phyloP scores from a whole-genome alignment of 2,113 vertebrate species.

The Pionites leucogaster region DNA sequence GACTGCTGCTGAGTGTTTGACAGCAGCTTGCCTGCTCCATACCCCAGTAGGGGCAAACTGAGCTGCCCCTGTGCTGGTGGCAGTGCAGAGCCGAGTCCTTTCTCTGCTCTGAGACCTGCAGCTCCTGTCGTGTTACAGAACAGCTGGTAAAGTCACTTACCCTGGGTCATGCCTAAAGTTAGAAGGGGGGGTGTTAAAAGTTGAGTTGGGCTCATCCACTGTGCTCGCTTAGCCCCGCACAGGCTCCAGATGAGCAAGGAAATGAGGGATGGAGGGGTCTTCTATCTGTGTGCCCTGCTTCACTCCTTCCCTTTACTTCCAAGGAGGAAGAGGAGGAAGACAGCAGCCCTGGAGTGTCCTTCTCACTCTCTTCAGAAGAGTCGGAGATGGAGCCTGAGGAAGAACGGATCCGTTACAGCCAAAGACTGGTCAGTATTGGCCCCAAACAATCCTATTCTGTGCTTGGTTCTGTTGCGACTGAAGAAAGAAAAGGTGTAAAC shows the following conservation, averaged over 20 bases:
- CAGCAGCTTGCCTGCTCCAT: not conserved
- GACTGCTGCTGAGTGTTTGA: accelerated
- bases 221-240: not conserved
- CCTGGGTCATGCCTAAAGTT: not conserved
- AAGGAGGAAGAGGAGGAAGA: slow-evolving; percentile 79
- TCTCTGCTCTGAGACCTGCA: not conserved
- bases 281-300: not conserved
- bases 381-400: slow-evolving; percentile 87
- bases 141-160: not conserved
- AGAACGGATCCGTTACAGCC: slow-evolving; percentile 90
- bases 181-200: not conserved
- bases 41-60: not conserved
- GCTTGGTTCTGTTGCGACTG: not conserved
- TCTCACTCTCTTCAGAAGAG: slow-evolving; percentile 75
- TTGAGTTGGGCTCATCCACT: not conserved
- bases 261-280: not conserved
- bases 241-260: not conserved
- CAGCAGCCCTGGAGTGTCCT: slow-evolving; percentile 77
- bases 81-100: not conserved
- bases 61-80: not conserved
- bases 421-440: slow-evolving; percentile 88
- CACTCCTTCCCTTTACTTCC: slow-evolving; percentile 55
- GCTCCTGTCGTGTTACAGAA: not conserved
- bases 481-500: not conserved
- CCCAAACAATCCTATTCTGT: accelerated